These are phyloP conservation scores for Astur gentilis DNA, from an alignment of 2,113 vertebrate species.

Conservation along the genomic window DNA sequence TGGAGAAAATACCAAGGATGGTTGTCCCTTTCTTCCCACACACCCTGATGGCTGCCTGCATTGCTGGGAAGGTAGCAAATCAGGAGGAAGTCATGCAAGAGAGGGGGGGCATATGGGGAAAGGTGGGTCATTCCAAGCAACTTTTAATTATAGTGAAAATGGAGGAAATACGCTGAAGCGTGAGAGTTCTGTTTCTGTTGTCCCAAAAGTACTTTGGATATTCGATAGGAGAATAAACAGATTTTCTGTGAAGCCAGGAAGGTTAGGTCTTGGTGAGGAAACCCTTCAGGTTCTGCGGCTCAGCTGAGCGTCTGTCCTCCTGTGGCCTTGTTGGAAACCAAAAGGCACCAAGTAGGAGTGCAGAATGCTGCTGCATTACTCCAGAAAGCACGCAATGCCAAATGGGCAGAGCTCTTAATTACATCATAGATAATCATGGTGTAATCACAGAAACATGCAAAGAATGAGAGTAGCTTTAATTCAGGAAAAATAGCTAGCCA, in stretches of 20 bases:
- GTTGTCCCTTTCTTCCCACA: background rate
- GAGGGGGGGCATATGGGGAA: background rate
- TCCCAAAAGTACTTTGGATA: background rate
- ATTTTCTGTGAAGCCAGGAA: background rate
- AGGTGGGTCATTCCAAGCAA: background rate
- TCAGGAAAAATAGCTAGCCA: constrained; percentile 11
- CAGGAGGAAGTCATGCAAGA: background rate
- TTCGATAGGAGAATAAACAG: background rate
- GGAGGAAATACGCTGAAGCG: background rate
- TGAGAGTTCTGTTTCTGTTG: background rate
- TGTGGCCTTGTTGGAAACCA: background rate
- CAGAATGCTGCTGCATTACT: background rate
- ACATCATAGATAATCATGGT: constrained; percentile 19
- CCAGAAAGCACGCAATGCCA: constrained; percentile 3
- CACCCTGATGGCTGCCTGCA: background rate
- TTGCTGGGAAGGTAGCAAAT: background rate
- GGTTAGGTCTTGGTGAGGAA: background rate
- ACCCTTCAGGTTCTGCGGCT: background rate
- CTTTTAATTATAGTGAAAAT: background rate
- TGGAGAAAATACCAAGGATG: background rate
- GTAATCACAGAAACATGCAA: constrained; percentile 36
- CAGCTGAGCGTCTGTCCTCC: background rate
- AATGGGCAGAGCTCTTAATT: constrained; percentile 22
- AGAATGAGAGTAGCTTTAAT: constrained; percentile 43
- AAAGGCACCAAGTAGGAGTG: background rate